Evolutionary conservation across 1,140 invertebrate species (phyloP), one percentile per base, ranked within the genome.

Genomic region (Dinothrombium tinctorium): DNA sequence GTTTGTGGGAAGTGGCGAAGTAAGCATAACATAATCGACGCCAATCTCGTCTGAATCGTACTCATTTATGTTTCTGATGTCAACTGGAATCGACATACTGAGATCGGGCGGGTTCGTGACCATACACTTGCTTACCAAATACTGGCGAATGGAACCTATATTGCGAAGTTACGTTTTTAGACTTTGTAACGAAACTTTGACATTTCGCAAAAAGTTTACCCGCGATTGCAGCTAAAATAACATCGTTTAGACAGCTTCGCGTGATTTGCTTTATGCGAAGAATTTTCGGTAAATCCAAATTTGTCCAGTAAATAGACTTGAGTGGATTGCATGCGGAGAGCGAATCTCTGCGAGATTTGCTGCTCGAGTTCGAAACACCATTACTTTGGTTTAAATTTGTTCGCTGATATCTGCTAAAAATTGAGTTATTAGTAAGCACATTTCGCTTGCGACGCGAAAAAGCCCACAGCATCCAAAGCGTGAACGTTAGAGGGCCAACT

Each of bases 401-500:
- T n/a, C n/a, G n/a, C n/a, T n/a, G n/a, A n/a, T n/a, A n/a, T n/a
- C n/a, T n/a, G n/a, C n/a, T 19, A 19, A 35, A 14, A 35, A 35
- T 8, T 35, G 7, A 9, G 7, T 6, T 15, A 14, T 15, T 28
- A 8, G 26, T 8, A 28, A 28, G 26, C 7, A 28, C 7, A 28
- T 28, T 46, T 19, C 38, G 8, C 25, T 41, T 55, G 47, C n/a
- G 11, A 22, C 46, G 44, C 1, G 47, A 50, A 26, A 46, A 50
- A 33, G 47, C 47, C 47, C 49, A 50, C 33, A 54, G 49, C 15
- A 68, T 47, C 61, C 65, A 68, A 5, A 59, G 52, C 8, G 66
- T 50, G 42, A 67, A 56, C 5, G 64, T 62, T 6, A 68, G 40
- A 9, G 67, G 66, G 4, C 66, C 66, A 6, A 64, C 55, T 33